Evolutionary conservation across 2,888 invertebrate genomes (phyloP).

Genomic region (Spisula subtruncata): DNA sequence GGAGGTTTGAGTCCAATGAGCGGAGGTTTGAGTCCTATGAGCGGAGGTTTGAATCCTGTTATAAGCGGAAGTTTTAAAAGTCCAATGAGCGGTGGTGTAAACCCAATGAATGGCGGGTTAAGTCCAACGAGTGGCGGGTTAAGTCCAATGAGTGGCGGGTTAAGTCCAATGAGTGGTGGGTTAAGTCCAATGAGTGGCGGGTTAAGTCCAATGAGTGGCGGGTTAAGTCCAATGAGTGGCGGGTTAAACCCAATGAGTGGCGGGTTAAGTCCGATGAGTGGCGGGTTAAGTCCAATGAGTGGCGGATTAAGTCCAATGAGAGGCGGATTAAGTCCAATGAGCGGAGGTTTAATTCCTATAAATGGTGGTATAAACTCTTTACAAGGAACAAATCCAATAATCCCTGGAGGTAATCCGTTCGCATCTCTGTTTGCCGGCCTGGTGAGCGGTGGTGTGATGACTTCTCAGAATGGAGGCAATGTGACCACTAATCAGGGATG

Average conservation of each 20-base stretch:
- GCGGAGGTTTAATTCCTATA: too few species aligned
- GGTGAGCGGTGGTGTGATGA: slow-evolving; percentile 30
- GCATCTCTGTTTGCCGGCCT: slow-evolving; percentile 59
- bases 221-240: slow-evolving; percentile 63
- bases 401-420: slow-evolving; percentile 34
- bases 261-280: neutral
- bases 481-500: slow-evolving; percentile 38
- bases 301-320: slow-evolving; percentile 62
- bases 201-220: slow-evolving; percentile 60
- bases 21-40: slow-evolving; percentile 62
- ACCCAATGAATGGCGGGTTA: neutral
- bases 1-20: slow-evolving; percentile 20
- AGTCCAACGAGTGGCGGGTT: slow-evolving; percentile 33
- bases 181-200: slow-evolving; percentile 15
- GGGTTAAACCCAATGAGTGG: slow-evolving; percentile 25
- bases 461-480: slow-evolving; percentile 9
- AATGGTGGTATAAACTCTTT: too few species aligned
- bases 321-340: slow-evolving; percentile 64
- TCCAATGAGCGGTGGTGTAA: neutral
- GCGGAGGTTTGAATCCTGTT: slow-evolving; percentile 52
- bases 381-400: too few species aligned
- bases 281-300: neutral
- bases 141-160: slow-evolving; percentile 60
- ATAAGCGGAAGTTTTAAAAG: too few species aligned
- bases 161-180: slow-evolving; percentile 60